These are phyloP conservation scores for Osedax frankpressi DNA, from an alignment of 2,888 invertebrate species.

Conservation along the genomic window DNA sequence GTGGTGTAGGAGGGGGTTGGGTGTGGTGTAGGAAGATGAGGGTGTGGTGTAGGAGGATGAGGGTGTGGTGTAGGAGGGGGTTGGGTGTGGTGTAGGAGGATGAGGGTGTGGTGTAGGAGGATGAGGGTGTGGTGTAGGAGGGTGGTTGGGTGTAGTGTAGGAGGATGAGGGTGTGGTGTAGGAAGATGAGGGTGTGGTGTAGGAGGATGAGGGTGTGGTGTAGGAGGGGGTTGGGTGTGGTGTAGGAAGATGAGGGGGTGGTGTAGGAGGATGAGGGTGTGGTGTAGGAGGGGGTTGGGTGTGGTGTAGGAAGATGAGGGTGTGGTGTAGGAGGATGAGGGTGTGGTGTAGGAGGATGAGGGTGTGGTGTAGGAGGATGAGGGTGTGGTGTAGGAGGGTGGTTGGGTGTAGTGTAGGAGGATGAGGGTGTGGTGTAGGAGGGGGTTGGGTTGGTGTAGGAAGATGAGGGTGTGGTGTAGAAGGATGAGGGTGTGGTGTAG, in stretches of 20 bases:
- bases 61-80: too few relatives aligned
- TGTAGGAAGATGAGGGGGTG: not conserved
- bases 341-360: conserved; percentile 48
- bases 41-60: not conserved
- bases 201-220: too few relatives aligned
- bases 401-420: not conserved
- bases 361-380: conserved; percentile 36
- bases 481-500: too few relatives aligned
- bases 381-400: too few relatives aligned
- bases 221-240: not conserved
- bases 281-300: conserved; percentile 32
- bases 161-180: not conserved
- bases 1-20: conserved; percentile 33
- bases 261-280: conserved; percentile 50
- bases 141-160: too few relatives aligned
- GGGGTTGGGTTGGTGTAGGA: not conserved
- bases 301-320: too few relatives aligned
- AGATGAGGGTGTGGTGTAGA: not conserved
- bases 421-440: too few relatives aligned
- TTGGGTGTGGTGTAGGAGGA: not conserved
- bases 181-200: not conserved
- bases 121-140: conserved; percentile 47
- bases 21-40: too few relatives aligned
- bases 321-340: not conserved
- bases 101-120: conserved; percentile 41